Evolutionary conservation across 2,888 invertebrate species (phyloP).

Genomic region (Andrena trimmerana): DNA sequence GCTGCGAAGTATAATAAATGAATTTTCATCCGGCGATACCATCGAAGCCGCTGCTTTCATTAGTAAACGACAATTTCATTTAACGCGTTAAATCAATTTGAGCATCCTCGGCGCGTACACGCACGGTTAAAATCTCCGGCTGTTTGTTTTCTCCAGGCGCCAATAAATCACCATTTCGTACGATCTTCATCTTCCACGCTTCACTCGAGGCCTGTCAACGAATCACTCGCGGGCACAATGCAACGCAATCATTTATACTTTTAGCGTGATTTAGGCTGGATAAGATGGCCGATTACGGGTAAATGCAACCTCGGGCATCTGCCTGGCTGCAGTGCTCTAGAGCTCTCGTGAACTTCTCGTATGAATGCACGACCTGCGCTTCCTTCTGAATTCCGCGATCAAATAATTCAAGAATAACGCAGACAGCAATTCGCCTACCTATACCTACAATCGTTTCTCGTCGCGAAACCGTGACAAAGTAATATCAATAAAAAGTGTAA

Average conservation of each 20-base stretch:
- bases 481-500: slow-evolving; percentile 16
- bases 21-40: slow-evolving; percentile 29
- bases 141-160: slow-evolving; percentile 21
- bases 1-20: slow-evolving; percentile 32
- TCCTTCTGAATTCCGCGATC: too few species aligned
- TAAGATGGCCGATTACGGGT: slow-evolving; percentile 52
- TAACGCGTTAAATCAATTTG: slow-evolving; percentile 43
- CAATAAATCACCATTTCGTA: slow-evolving; percentile 55
- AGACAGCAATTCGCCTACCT: background rate
- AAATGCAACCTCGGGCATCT: slow-evolving; percentile 56
- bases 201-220: slow-evolving; percentile 31
- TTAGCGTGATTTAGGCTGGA: slow-evolving; percentile 59
- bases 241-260: slow-evolving; percentile 59
- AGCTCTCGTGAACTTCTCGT: slow-evolving; percentile 54
- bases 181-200: slow-evolving; percentile 44
- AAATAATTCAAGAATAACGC: too few species aligned
- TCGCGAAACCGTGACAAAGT: slow-evolving; percentile 4
- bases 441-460: background rate
- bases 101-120: background rate
- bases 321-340: slow-evolving; percentile 49
- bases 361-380: too few species aligned
- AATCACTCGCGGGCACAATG: slow-evolving; percentile 14
- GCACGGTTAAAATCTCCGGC: background rate
- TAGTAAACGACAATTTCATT: slow-evolving; percentile 49
- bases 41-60: slow-evolving; percentile 38